Evolutionary conservation across 1,140 invertebrate species (phyloP), one percentile per base, ranked within the genome.

Genomic region (Batillaria attramentaria): DNA sequence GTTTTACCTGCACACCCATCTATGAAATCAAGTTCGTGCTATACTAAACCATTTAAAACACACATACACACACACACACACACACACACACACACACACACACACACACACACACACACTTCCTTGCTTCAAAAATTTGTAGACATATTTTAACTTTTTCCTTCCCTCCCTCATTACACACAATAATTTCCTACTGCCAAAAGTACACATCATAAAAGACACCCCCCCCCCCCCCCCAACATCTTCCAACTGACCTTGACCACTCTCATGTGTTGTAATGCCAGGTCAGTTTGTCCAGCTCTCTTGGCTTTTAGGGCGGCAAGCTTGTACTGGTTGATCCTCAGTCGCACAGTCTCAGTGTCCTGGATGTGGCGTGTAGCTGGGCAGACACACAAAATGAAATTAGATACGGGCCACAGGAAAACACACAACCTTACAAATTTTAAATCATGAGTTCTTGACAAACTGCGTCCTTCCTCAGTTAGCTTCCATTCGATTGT

Each of bases 301-400:
- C 94, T 94, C 88, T 98, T 98, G 66, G 95, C 94, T 24, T 93
- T 90, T 28, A 98, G 82, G 0, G 97, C 97, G 3, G 95, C 95
- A 0, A 93, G 89, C 92, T 96, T 97, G 87, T 97, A 98, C 85
- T 97, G 93, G 80, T 94, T 92, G 87, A 94, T 93, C 41, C 95
- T 82, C 35, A 81, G 79, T 24, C 65, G 76, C 39, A 91, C 73
- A 68, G 84, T 77, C 24, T 72, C 73, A 62, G 73, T 37, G 16
- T 62, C 73, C 73, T 75, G 73, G 4, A 62, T 20, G 20, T 75
- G 73, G 35, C 62, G 50, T 18, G 33, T 42, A 39, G 54, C 73
- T 75, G 57, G 10, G 42, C 20, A 42, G 31, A 28, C 1, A 75
- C 31, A 74, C n/a, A 57, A 57, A 39, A 69, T n/a, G n/a, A n/a